Evolutionary conservation across 1,140 invertebrate species (phyloP).

Genomic region (Ips typographus): DNA sequence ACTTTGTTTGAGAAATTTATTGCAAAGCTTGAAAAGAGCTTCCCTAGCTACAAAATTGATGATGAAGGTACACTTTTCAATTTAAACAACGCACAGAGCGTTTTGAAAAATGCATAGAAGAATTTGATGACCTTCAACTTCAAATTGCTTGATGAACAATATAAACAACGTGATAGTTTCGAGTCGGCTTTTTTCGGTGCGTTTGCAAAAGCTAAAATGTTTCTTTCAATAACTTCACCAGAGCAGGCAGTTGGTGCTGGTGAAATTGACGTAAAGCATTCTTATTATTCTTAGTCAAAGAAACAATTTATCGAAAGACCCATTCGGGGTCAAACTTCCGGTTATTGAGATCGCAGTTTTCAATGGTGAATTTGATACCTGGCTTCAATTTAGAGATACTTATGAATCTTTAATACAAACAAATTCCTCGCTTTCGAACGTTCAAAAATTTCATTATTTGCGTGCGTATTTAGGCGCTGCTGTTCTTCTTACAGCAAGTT

Average conservation of each 20-base stretch:
- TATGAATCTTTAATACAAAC: constrained; percentile 41
- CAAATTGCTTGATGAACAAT: neutral
- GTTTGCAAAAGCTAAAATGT: neutral
- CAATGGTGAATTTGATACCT: constrained; percentile 37
- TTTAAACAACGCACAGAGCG: neutral
- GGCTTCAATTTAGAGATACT: constrained; percentile 41
- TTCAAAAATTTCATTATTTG: constrained; percentile 42
- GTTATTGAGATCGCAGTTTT: constrained; percentile 19
- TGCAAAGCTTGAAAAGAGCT: neutral
- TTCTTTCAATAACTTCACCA: neutral
- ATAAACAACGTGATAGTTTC: neutral
- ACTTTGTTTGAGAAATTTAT: neutral
- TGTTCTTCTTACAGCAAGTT: neutral
- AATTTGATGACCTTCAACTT: neutral
- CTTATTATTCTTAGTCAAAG: neutral
- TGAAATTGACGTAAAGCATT: neutral
- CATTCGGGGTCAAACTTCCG: constrained; percentile 9
- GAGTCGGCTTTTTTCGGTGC: neutral
- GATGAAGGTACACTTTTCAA: neutral
- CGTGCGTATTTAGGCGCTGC: neutral
- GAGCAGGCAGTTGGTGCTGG: neutral
- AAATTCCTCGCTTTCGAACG: constrained; percentile 26
- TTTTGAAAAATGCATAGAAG: neutral
- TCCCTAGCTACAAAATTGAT: no score
- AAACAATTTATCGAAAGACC: neutral